Evolutionary conservation across 1,140 invertebrate genomes (phyloP).

Genomic region (Manduca sexta): DNA sequence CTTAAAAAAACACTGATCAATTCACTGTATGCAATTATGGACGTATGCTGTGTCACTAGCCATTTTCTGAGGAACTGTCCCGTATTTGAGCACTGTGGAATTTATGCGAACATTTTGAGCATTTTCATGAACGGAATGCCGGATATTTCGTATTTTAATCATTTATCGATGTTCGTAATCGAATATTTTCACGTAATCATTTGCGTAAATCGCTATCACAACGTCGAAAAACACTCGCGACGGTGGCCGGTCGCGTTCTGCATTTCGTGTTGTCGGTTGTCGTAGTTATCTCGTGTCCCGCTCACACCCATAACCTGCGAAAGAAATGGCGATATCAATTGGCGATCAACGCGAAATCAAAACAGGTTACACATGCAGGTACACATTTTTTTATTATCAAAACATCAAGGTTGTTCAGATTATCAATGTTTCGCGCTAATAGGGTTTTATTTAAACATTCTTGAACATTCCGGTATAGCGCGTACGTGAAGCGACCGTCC

Average conservation of each 20-base stretch:
- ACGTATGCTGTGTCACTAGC: slow-evolving; percentile 48
- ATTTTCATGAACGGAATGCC: slow-evolving; percentile 39
- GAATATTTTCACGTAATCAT: slow-evolving; percentile 4
- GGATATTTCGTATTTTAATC: background rate
- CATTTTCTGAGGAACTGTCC: slow-evolving; percentile 52
- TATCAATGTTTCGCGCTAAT: slow-evolving; percentile 1
- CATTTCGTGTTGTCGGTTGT: slow-evolving; percentile 16
- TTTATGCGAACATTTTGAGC: slow-evolving; percentile 33
- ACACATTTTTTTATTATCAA: slow-evolving; percentile 18
- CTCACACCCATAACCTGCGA: slow-evolving; percentile 35
- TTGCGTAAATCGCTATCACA: slow-evolving; percentile 11
- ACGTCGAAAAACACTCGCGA: slow-evolving; percentile 11
- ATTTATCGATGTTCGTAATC: background rate
- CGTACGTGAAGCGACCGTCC: background rate
- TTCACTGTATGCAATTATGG: slow-evolving; percentile 42
- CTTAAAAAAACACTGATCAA: slow-evolving; percentile 30
- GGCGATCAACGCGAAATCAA: too few species aligned
- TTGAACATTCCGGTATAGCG: background rate
- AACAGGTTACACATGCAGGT: too few species aligned
- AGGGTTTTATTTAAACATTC: background rate
- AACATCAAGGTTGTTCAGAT: slow-evolving; percentile 26
- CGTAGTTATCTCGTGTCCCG: slow-evolving; percentile 23
- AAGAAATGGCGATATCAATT: slow-evolving; percentile 31
- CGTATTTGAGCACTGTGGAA: slow-evolving; percentile 28
- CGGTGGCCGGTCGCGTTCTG: slow-evolving; percentile 24